Conservation (phyloP, 2,113 vertebrate genomes). For the Rhodinocichla rosea region DNA sequence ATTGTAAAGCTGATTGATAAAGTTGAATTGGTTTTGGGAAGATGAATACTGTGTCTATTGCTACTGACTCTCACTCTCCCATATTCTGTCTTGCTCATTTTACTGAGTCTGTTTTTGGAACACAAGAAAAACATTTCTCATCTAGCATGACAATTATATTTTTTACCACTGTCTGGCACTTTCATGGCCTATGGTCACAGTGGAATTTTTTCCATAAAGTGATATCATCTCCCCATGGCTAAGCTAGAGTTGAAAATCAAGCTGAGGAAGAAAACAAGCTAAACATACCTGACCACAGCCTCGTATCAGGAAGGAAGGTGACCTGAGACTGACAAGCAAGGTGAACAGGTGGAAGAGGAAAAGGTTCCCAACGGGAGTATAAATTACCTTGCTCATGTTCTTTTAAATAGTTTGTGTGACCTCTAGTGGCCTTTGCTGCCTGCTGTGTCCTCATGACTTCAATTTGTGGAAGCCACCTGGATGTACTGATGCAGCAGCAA, state of each 20-base stretch:
- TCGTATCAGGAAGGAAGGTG: not conserved
- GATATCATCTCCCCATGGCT: constrained; percentile 22
- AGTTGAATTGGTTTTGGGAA: constrained; percentile 5
- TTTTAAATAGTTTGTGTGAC: constrained; percentile 21
- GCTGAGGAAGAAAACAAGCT: not conserved
- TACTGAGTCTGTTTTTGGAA: not conserved
- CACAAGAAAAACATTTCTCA: constrained; percentile 1
- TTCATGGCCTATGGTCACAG: constrained; percentile 16
- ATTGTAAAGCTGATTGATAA: constrained; percentile 26
- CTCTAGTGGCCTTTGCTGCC: constrained; percentile 24
- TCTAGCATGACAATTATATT: not conserved
- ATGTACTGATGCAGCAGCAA: not conserved
- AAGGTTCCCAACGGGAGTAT: not conserved
- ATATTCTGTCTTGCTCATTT: not conserved
- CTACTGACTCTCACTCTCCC: not conserved
- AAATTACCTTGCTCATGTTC: not conserved
- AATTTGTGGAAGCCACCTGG: not conserved
- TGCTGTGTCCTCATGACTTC: not conserved
- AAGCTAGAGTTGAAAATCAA: not conserved
- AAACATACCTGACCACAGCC: not conserved
- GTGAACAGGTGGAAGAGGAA: not conserved
- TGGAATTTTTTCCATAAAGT: constrained; percentile 43
- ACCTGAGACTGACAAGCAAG: not conserved
- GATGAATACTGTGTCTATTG: constrained; percentile 9
- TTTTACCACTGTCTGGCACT: constrained; percentile 17